Percentiles rank a stretch among this genome's conserved stretches.
phyloP scores from a whole-genome alignment of 2,888 invertebrate species.

The Dynastes grantii region DNA sequence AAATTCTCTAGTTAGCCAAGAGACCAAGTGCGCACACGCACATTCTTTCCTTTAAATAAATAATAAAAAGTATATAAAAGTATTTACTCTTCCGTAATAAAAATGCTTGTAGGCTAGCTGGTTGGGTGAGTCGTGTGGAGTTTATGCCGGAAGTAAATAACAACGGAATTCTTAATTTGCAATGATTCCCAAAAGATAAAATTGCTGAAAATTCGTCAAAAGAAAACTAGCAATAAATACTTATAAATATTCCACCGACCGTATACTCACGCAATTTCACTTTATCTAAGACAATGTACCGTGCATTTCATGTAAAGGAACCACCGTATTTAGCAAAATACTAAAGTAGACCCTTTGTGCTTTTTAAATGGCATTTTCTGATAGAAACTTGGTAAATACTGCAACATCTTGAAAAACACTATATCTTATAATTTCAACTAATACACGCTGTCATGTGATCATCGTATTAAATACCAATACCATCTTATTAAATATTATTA shows the following conservation, averaged over 20 bases:
- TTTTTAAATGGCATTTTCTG: no score
- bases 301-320: no score
- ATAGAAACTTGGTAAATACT: no score
- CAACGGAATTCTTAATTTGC: constrained; percentile 37
- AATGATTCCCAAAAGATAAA: constrained; percentile 34
- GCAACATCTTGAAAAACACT: no score
- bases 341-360: no score
- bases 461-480: no score
- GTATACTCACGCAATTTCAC: background rate
- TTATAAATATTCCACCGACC: background rate
- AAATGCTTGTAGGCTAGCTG: constrained; percentile 61
- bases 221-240: background rate
- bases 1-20: constrained; percentile 55
- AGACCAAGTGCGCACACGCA: constrained; percentile 64
- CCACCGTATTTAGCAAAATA: no score
- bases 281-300: background rate
- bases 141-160: constrained; percentile 43
- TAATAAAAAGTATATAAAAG: constrained; percentile 26
- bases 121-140: constrained; percentile 61
- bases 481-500: no score
- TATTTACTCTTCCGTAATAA: constrained; percentile 59
- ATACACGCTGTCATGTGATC: no score
- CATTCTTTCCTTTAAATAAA: constrained; percentile 55
- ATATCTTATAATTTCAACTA: no score
- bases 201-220: constrained; percentile 21